Percentiles rank a stretch among this genome's conserved stretches.
phyloP scores from a whole-genome alignment of 2,888 invertebrate genomes.

The Torymus aiolomorphi region DNA sequence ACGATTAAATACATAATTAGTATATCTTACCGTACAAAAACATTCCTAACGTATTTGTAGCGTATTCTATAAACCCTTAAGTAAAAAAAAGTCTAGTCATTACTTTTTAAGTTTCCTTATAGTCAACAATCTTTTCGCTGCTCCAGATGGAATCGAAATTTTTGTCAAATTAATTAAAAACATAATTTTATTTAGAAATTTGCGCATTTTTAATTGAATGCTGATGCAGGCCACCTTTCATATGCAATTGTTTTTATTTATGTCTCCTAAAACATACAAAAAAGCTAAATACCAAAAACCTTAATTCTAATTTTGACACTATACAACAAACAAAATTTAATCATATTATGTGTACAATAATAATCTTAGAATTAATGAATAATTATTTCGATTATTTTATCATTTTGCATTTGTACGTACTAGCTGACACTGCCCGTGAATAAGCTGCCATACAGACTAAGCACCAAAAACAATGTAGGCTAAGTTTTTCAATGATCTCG shows the following conservation, averaged over 20 bases:
- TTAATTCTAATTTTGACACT: constrained; percentile 10
- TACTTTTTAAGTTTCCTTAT: constrained; percentile 47
- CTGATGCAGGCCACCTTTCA: constrained; percentile 71
- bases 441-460: constrained; percentile 67
- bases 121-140: constrained; percentile 47
- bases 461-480: constrained; percentile 57
- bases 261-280: constrained; percentile 15
- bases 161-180: constrained; percentile 30
- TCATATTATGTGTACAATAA: neutral
- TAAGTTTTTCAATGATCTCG: constrained; percentile 45
- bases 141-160: constrained; percentile 32
- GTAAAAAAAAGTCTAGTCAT: constrained; percentile 55
- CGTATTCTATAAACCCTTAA: neutral
- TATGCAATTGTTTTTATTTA: constrained; percentile 69
- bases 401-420: constrained; percentile 45
- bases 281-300: constrained; percentile 6
- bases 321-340: neutral
- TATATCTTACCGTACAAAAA: constrained; percentile 36
- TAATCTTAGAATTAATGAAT: neutral
- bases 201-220: constrained; percentile 46
- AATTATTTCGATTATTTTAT: constrained; percentile 43
- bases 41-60: constrained; percentile 29
- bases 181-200: constrained; percentile 27
- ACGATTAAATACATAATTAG: constrained; percentile 9
- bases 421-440: constrained; percentile 66